Evolutionary conservation across 1,140 invertebrate species (phyloP).

Genomic region (Pseudoatta argentina): DNA sequence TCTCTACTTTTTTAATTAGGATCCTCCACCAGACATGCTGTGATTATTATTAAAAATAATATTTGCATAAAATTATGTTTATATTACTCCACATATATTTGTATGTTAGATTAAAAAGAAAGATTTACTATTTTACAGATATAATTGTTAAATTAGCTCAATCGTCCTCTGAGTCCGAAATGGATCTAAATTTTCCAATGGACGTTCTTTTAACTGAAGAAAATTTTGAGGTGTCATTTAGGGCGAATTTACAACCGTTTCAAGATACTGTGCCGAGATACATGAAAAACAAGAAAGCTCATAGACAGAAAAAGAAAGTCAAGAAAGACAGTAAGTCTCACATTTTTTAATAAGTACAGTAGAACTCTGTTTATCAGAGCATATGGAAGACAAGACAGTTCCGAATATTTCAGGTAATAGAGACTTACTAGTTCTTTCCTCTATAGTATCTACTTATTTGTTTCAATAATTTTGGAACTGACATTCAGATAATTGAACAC

Average conservation of each 20-base stretch:
- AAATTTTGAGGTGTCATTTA: conserved; percentile 84
- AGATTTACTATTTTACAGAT: conserved; percentile 70
- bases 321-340: conserved; percentile 80
- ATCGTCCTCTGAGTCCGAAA: conserved; percentile 82
- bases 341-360: neutral
- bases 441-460: too few relatives aligned
- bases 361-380: too few relatives aligned
- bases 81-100: neutral
- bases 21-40: neutral
- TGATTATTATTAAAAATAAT: conserved; percentile 25
- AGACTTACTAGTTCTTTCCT: too few relatives aligned
- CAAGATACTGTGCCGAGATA: conserved; percentile 85
- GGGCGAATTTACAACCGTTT: conserved; percentile 85
- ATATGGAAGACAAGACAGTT: too few relatives aligned
- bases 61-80: conserved; percentile 7
- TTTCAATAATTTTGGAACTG: too few relatives aligned
- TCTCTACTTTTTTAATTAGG: neutral
- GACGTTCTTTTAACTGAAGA: conserved; percentile 74
- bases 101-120: neutral
- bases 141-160: conserved; percentile 78
- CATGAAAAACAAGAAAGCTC: conserved; percentile 82
- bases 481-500: too few relatives aligned
- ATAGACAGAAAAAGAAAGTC: conserved; percentile 84
- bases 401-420: too few relatives aligned
- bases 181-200: conserved; percentile 68